Base-by-base conservation (phyloP, 2,113 vertebrate genomes). In the Tonatia bakeri region DNA sequence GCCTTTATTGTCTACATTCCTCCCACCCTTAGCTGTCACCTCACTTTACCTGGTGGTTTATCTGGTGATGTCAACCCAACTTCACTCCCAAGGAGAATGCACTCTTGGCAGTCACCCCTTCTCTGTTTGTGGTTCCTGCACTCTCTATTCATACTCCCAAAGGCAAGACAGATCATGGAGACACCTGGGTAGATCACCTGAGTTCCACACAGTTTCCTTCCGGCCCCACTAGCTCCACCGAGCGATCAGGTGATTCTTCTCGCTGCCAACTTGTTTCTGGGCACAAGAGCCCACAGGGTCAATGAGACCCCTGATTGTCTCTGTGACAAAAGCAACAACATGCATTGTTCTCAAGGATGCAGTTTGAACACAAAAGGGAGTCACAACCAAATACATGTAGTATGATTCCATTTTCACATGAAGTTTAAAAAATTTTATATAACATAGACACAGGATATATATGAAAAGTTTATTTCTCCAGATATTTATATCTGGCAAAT, bases 151-250 rank as follows among this genome's bases (percentile, higher is more conserved):
- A 59, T 5, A 33, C 33, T 52, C 11, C 20, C 0, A 15, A 15
- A 5, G 85, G 85, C 65, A 20, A 54, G 67, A 43, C 36, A 22
- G 67, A 45, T 45, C 14, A 14, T 5, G 1, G 59, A 59, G 65
- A 28, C 13, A 38, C 50, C 65, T 20, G 17, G 0, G 0, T 4
- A 15, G 43, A 3, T 73, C n/a, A 10, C 24, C 12, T 1, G 1
- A 50, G 22, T 28, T 64, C 76, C 43, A 4, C 64, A 0, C 0
- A 3, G 4, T 13, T 47, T 64, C 40, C 20, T 31, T 86, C 82
- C 38, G 5, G 28, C 11, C 56, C 9, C 40, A 5, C 22, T 36
- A 0, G 5, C 16, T 52, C 40, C 24, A 4, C 54, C n/a, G 1
- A 1, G 33, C 0, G 8, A 16, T 17, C n/a, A 24, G 67, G 33